phyloP scores from a whole-genome alignment of 2,113 vertebrate genomes.

The Rallus limicola region DNA sequence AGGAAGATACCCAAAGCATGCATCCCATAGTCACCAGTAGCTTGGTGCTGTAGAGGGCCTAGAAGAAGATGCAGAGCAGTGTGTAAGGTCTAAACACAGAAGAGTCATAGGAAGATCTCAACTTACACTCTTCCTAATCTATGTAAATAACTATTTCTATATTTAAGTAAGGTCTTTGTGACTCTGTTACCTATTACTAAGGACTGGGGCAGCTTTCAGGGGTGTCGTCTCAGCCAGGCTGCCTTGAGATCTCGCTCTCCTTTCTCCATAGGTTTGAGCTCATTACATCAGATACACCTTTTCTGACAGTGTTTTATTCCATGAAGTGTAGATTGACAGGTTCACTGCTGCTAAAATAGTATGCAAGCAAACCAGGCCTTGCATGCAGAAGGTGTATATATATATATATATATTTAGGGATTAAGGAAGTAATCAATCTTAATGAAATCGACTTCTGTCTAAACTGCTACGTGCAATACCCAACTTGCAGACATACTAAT shows the following conservation, averaged over 20 bases:
- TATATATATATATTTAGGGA: background rate
- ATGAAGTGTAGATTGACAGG: background rate
- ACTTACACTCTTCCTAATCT: background rate
- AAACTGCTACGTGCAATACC: background rate
- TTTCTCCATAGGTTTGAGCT: background rate
- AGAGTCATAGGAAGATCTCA: background rate
- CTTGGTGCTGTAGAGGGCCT: background rate
- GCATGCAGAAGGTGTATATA: background rate
- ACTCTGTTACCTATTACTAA: background rate
- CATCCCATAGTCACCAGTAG: background rate
- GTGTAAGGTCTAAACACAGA: background rate
- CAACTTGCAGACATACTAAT: background rate
- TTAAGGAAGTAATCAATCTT: background rate
- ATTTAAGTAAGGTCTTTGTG: background rate
- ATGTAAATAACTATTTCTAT: background rate
- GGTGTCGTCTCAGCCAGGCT: background rate
- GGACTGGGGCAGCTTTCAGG: background rate
- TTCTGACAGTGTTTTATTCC: background rate
- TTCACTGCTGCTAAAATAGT: background rate
- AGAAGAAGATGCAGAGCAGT: background rate
- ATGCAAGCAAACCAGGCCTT: background rate
- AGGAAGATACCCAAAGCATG: background rate
- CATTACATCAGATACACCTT: accelerated
- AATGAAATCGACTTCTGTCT: background rate
- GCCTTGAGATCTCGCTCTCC: background rate